These are phyloP conservation scores for Lutjanus campechanus DNA, from an alignment of 2,797 vertebrate species.

Conservation along the genomic window DNA sequence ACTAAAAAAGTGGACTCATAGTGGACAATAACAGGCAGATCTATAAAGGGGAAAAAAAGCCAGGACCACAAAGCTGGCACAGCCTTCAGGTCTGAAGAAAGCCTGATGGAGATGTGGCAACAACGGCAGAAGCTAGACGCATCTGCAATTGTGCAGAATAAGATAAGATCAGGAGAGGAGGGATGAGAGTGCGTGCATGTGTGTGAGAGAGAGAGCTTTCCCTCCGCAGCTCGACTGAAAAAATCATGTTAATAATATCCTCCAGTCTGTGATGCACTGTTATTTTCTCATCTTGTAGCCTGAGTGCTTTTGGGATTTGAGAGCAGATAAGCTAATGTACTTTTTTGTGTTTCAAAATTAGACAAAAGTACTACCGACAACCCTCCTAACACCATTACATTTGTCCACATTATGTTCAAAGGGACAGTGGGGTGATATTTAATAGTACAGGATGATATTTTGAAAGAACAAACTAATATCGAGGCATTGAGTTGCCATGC, in stretches of 20 bases:
- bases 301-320: constrained; percentile 11
- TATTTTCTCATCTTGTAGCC: constrained; percentile 19
- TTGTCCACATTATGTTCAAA: neutral
- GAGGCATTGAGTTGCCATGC: neutral
- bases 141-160: constrained; percentile 4
- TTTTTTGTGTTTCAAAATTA: neutral
- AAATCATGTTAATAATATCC: constrained; percentile 18
- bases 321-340: constrained; percentile 2
- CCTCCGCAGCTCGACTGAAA: constrained; percentile 17
- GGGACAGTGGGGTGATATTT: neutral
- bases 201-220: neutral
- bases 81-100: neutral
- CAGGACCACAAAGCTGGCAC: neutral
- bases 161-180: neutral
- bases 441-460: neutral
- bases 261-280: constrained; percentile 3
- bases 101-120: neutral
- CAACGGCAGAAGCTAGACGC: constrained; percentile 1
- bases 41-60: neutral
- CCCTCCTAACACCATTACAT: constrained; percentile 1
- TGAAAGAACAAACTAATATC: neutral
- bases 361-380: neutral
- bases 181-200: neutral
- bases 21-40: neutral
- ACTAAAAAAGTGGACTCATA: neutral